Percentiles rank a stretch among this genome's conserved stretches.
Evolutionary conservation across 2,888 invertebrate genomes (phyloP).

Genomic region (Agriopis aurantiaria): DNA sequence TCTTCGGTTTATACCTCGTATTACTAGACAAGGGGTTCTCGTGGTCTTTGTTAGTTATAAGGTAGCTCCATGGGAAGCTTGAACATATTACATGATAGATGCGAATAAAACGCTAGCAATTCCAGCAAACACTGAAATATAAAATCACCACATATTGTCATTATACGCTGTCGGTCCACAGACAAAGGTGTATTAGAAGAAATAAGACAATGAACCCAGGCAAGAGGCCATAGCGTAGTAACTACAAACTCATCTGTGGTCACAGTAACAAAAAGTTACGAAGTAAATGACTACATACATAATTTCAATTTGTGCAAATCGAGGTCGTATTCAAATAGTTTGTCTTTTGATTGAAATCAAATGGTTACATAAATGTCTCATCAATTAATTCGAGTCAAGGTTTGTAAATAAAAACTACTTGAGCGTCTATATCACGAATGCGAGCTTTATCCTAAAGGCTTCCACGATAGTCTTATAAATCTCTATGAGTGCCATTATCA

Average conservation of each 20-base stretch:
- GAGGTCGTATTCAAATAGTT: slow-evolving; percentile 36
- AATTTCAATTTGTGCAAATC: slow-evolving; percentile 39
- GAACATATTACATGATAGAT: background rate
- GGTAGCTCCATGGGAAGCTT: too few relatives aligned
- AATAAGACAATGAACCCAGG: slow-evolving; percentile 51
- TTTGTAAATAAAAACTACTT: too few relatives aligned
- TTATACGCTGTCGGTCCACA: background rate
- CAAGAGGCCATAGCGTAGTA: slow-evolving; percentile 39
- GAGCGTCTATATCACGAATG: too few relatives aligned
- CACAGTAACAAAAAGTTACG: slow-evolving; percentile 39
- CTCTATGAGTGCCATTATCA: too few relatives aligned
- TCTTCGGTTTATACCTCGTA: too few relatives aligned
- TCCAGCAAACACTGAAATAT: background rate
- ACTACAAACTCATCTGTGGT: slow-evolving; percentile 13
- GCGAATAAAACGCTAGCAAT: background rate
- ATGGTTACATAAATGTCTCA: slow-evolving; percentile 25
- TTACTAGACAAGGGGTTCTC: too few relatives aligned
- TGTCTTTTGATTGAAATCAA: slow-evolving; percentile 28
- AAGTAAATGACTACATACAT: slow-evolving; percentile 28
- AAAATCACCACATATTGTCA: background rate
- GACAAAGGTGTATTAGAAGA: background rate
- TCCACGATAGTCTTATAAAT: too few relatives aligned
- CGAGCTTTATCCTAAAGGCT: too few relatives aligned
- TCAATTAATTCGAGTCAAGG: background rate
- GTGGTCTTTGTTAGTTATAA: too few relatives aligned